Percentiles rank a stretch among this genome's conserved stretches.
These are phyloP conservation scores for Acinonyx jubatus DNA, from an alignment of 2,113 vertebrate genomes.

Conservation along the genomic window DNA sequence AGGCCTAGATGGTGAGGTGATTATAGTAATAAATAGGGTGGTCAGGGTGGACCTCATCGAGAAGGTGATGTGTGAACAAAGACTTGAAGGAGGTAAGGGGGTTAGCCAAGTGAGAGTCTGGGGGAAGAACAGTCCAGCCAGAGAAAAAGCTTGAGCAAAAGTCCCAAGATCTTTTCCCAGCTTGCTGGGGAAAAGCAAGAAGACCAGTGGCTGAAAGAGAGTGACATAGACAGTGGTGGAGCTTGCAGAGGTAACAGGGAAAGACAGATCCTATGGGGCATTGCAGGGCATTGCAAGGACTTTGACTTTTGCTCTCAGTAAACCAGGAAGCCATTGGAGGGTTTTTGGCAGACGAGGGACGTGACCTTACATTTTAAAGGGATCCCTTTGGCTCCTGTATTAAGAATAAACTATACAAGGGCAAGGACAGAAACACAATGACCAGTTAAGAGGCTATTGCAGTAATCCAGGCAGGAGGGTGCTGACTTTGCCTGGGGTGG, in stretches of 20 bases:
- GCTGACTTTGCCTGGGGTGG: neutral
- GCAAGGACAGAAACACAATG: neutral
- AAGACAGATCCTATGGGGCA: neutral
- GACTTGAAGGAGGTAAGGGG: neutral
- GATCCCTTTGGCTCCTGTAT: neutral
- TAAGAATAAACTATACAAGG: neutral
- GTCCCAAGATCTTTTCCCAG: neutral
- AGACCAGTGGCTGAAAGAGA: neutral
- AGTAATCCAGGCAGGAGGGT: neutral
- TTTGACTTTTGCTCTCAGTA: neutral
- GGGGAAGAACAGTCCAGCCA: neutral
- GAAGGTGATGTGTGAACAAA: neutral
- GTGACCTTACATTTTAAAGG: neutral
- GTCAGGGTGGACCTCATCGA: neutral
- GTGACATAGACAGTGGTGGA: neutral
- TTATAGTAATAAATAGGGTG: neutral
- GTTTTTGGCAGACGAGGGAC: neutral
- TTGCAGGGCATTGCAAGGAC: neutral
- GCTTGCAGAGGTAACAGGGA: neutral
- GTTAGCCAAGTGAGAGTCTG: neutral
- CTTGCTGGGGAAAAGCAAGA: neutral
- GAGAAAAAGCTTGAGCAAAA: neutral
- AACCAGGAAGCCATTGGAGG: conserved; percentile 16
- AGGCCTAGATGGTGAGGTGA: neutral
- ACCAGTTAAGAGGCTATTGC: neutral